phyloP scores from a whole-genome alignment of 2,888 invertebrate species.

The Spilosoma lubricipeda region DNA sequence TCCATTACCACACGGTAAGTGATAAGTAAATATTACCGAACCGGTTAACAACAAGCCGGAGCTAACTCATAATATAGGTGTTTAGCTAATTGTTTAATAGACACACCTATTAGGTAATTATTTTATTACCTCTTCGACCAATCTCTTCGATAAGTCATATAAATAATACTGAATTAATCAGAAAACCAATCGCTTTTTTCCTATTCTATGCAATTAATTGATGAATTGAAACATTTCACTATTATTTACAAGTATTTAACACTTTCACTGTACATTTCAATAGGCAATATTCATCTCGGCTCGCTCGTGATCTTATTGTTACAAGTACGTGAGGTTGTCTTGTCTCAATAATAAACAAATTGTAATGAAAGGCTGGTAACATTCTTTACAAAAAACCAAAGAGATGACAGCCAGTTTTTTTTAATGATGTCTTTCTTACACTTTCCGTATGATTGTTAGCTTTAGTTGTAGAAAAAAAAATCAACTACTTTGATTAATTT shows the following conservation, averaged over 20 bases:
- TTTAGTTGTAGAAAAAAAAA: not conserved
- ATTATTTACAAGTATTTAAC: conserved; percentile 3
- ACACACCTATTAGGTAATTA: not conserved
- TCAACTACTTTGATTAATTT: not conserved
- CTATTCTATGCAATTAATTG: not conserved
- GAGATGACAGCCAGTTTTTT: not conserved
- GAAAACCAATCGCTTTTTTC: not conserved
- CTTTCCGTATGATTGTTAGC: not conserved
- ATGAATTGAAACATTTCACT: not conserved
- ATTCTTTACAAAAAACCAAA: not conserved
- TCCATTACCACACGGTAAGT: too few species aligned
- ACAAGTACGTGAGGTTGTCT: conserved; percentile 35
- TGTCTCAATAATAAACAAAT: not conserved
- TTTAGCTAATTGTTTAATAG: too few species aligned
- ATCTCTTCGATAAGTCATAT: not conserved
- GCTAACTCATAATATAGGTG: too few species aligned
- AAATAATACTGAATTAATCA: not conserved
- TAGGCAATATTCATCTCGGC: not conserved
- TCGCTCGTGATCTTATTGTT: conserved; percentile 40
- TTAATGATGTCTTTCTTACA: not conserved
- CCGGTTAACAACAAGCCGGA: too few species aligned
- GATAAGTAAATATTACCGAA: too few species aligned
- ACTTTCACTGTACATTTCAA: conserved; percentile 16
- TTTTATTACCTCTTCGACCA: not conserved
- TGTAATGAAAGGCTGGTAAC: not conserved